Base-by-base conservation (phyloP, 2,888 invertebrate species). In the Deilephila porcellus region DNA sequence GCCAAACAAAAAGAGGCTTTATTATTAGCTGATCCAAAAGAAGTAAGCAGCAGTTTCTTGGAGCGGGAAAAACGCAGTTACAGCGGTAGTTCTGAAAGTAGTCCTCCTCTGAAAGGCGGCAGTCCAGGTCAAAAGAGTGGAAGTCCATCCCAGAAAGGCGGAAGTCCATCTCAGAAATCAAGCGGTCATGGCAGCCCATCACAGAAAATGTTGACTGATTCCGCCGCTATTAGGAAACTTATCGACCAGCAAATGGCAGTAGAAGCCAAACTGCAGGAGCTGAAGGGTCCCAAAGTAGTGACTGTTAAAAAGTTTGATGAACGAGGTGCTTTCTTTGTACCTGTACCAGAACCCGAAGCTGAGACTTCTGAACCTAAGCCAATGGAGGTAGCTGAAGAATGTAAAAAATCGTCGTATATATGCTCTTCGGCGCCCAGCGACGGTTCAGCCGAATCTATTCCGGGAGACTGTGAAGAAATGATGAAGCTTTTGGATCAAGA, bases 1-100 rank as follows among this genome's bases (percentile, higher is more conserved):
- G 98, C 97, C 0, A 97, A 97, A 83, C 98, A 98, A 90, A 98
- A 98, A 88, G 98, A 98, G 83, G 97, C 97, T 29, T 87, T 97
- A 72, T 90, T 98, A 8, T 88, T 95, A 72, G 96, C 96, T 3
- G 96, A 96, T 79, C 95, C 95, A 19, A 95, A 95, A 81, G 89
- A 92, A 80, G 93, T 93, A 1, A 95, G 93, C 74, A 87, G 93
- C 29, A 88, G 90, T 84, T 95, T 95, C 82, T 85, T 95, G 60
- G 95, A 95, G 84, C 90, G 93, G 83, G 95, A 95, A 83, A 94
- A 93, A 81, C 89, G 95, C 2, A 94, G 93, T 1, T 95, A 95
- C 73, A 93, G 94, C 76, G 96, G 96, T 75, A 96, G 96, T 79
- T 95, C 96, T 3, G 96, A 96, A 76, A 95, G 95, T 78, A 95